These are phyloP conservation scores for Hippasteria phrygiana DNA, from an alignment of 53 echinoderm and acorn worm species.

Conservation along the genomic window DNA sequence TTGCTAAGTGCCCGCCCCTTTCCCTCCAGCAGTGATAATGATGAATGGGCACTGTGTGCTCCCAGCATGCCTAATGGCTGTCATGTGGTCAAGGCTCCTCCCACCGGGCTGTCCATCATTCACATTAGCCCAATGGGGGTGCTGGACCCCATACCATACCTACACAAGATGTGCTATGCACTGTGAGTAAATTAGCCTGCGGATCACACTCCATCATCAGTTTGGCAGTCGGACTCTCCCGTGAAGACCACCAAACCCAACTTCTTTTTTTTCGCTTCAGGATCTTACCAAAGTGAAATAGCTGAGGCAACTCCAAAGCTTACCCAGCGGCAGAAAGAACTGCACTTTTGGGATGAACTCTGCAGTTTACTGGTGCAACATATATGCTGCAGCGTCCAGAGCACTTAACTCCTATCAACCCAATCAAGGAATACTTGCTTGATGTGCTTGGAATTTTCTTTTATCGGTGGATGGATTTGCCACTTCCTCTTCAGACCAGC, in stretches of 20 bases:
- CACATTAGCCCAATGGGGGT: background rate
- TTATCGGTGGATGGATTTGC: constrained; percentile 43
- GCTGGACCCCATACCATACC: background rate
- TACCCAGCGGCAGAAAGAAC: background rate
- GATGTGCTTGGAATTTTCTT: background rate
- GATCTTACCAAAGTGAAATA: background rate
- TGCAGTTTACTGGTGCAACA: background rate
- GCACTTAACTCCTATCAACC: background rate
- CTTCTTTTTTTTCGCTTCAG: background rate
- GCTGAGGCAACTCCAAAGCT: background rate
- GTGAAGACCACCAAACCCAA: background rate
- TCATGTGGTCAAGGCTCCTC: constrained; percentile 17
- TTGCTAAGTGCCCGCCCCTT: constrained; percentile 34
- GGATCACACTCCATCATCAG: background rate
- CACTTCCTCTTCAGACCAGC: constrained; percentile 6
- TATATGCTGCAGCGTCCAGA: background rate
- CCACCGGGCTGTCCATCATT: constrained; percentile 44
- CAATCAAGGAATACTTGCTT: background rate
- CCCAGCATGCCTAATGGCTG: constrained; percentile 1
- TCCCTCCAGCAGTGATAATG: constrained; percentile 54
- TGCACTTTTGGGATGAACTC: constrained; percentile 29
- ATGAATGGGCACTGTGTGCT: constrained; percentile 26
- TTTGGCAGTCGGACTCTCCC: background rate
- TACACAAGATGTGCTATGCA: background rate
- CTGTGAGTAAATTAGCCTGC: background rate